phyloP scores from a whole-genome alignment of 2,888 invertebrate species.

The Tridacna gigas region DNA sequence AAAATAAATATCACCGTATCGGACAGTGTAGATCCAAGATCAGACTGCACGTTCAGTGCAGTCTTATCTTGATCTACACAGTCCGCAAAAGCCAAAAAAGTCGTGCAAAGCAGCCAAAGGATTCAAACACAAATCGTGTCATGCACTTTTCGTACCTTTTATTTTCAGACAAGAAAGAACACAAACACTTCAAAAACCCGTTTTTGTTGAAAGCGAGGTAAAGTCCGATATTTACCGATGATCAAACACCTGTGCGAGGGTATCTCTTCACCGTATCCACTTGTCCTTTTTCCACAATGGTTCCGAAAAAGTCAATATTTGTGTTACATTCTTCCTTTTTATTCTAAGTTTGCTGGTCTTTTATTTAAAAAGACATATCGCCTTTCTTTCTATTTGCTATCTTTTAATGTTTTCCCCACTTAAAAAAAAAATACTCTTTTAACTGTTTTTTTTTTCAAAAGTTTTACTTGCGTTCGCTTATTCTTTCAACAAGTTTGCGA shows the following conservation, averaged over 20 bases:
- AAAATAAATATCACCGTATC: too few relatives aligned
- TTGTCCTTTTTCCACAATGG: conserved; percentile 21
- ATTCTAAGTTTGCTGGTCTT: background rate
- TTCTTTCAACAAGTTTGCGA: background rate
- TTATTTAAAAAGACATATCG: conserved; percentile 3
- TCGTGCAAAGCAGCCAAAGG: too few relatives aligned
- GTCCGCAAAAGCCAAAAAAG: too few relatives aligned
- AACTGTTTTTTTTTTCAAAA: conserved; percentile 4
- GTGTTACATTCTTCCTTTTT: conserved; percentile 6
- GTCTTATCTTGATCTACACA: too few relatives aligned
- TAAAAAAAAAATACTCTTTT: background rate
- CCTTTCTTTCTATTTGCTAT: conserved; percentile 1
- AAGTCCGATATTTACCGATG: conserved; percentile 10
- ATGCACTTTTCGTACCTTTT: background rate
- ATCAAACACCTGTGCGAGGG: conserved; percentile 8
- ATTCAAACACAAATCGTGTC: too few relatives aligned
- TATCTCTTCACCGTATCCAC: background rate
- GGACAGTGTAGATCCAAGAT: too few relatives aligned
- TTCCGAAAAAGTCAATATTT: conserved; percentile 24
- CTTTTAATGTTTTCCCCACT: conserved; percentile 11
- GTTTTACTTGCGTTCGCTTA: conserved; percentile 7
- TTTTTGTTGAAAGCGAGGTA: background rate
- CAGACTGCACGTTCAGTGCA: too few relatives aligned
- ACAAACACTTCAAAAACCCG: conserved; percentile 3
- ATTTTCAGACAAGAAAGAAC: background rate